Evolutionary conservation across 2,888 invertebrate species (phyloP).

Genomic region (Acleris laterana): DNA sequence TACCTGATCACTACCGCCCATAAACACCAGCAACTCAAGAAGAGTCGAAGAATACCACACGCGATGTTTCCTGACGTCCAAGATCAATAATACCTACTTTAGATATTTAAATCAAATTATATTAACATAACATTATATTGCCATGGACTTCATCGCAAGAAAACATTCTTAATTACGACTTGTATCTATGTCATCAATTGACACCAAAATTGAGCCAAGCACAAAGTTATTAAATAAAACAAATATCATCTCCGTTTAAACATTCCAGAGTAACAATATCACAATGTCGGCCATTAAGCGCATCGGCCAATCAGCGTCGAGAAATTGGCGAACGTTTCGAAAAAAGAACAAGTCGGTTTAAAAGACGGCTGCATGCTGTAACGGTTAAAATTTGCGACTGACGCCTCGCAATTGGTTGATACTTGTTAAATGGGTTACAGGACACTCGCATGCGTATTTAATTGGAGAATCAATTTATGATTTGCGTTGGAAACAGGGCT

Average conservation of each 20-base stretch:
- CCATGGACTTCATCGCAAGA: no score
- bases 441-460: constrained; percentile 17
- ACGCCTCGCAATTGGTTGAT: constrained; percentile 32
- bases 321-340: constrained; percentile 23
- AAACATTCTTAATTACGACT: no score
- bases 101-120: no score
- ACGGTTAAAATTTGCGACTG: constrained; percentile 30
- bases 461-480: constrained; percentile 18
- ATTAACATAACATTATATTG: no score
- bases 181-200: not conserved
- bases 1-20: no score
- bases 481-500: constrained; percentile 4
- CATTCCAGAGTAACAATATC: constrained; percentile 19
- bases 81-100: no score
- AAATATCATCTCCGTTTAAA: constrained; percentile 3
- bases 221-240: not conserved
- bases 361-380: constrained; percentile 20
- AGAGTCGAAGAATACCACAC: no score
- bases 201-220: no score
- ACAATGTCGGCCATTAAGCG: constrained; percentile 18
- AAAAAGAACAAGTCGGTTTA: constrained; percentile 23
- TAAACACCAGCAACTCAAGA: no score
- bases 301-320: constrained; percentile 24
- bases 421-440: constrained; percentile 20
- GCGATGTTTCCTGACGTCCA: no score